Conservation (phyloP, 2,888 invertebrate genomes). For the Leptogaster cylindrica region DNA sequence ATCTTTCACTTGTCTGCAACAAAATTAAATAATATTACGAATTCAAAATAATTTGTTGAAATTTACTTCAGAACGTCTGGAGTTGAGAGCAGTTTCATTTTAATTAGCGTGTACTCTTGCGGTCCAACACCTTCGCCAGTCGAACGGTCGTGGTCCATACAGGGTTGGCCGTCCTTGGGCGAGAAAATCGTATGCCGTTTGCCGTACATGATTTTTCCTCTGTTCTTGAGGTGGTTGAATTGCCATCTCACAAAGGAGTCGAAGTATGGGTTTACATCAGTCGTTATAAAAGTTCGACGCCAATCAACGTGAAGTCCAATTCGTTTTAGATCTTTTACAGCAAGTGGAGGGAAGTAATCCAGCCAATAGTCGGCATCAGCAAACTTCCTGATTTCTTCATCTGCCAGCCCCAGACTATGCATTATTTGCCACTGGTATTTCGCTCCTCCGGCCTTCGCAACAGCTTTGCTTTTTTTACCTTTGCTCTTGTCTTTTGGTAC, state of each 20-base stretch:
- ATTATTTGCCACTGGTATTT: constrained; percentile 99
- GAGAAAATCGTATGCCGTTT: constrained; percentile 97
- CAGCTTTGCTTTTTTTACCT: constrained; percentile 96
- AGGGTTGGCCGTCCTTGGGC: constrained; percentile 95
- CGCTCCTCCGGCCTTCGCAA: constrained; percentile 85
- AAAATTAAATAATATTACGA: not conserved
- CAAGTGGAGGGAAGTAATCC: constrained; percentile 93
- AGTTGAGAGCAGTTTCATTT: constrained; percentile 78
- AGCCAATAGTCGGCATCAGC: constrained; percentile 92
- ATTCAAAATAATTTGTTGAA: not conserved
- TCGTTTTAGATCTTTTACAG: constrained; percentile 82
- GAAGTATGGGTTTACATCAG: constrained; percentile 95
- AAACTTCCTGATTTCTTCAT: constrained; percentile 93
- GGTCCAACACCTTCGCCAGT: constrained; percentile 97
- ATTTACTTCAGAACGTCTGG: constrained; percentile 68
- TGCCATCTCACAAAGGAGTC: constrained; percentile 99
- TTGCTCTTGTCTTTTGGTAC: constrained; percentile 83
- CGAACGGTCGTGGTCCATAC: constrained; percentile 99
- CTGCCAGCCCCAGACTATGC: constrained; percentile 85
- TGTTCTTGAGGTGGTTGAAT: constrained; percentile 81
- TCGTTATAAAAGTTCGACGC: constrained; percentile 97
- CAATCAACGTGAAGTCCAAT: constrained; percentile 97
- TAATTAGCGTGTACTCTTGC: constrained; percentile 96
- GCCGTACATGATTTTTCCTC: constrained; percentile 93
- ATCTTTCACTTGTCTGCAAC: constrained; percentile 52